Conservation (phyloP, 2,797 vertebrate species). For the Sciurus carolinensis region DNA sequence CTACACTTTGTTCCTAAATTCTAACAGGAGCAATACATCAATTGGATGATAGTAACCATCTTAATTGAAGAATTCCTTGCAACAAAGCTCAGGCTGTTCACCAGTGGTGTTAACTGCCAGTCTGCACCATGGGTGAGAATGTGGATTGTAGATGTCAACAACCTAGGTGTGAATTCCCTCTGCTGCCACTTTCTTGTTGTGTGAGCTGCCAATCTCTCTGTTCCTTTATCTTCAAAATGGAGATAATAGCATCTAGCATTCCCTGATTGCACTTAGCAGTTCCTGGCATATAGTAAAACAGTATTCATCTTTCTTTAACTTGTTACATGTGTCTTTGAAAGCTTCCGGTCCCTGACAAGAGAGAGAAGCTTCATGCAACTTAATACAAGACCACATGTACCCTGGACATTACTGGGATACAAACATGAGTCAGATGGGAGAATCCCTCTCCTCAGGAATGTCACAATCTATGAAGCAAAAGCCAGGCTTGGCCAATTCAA, state of each 20-base stretch:
- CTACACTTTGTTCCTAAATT: background rate
- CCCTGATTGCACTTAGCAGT: background rate
- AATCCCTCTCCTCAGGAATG: background rate
- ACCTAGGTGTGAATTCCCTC: background rate
- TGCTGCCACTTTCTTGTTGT: background rate
- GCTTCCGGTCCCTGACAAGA: slow-evolving; percentile 42
- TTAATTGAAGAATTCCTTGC: background rate
- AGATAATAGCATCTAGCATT: slow-evolving; percentile 29
- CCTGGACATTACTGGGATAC: background rate
- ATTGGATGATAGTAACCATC: background rate
- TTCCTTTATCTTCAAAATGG: slow-evolving; percentile 58
- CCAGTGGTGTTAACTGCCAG: background rate
- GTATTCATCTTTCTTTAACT: slow-evolving; percentile 13
- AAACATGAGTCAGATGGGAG: background rate
- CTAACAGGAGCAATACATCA: background rate
- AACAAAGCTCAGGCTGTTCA: background rate
- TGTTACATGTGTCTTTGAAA: slow-evolving; percentile 52
- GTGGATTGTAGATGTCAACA: background rate
- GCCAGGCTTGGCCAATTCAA: background rate
- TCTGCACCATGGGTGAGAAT: background rate
- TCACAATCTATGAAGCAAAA: slow-evolving; percentile 56
- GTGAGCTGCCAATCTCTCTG: background rate
- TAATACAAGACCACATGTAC: background rate
- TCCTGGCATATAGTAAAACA: background rate
- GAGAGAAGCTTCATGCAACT: slow-evolving; percentile 15